These are phyloP conservation scores for Amphilophus citrinellus DNA, from an alignment of 2,113 vertebrate species.

Conservation along the genomic window DNA sequence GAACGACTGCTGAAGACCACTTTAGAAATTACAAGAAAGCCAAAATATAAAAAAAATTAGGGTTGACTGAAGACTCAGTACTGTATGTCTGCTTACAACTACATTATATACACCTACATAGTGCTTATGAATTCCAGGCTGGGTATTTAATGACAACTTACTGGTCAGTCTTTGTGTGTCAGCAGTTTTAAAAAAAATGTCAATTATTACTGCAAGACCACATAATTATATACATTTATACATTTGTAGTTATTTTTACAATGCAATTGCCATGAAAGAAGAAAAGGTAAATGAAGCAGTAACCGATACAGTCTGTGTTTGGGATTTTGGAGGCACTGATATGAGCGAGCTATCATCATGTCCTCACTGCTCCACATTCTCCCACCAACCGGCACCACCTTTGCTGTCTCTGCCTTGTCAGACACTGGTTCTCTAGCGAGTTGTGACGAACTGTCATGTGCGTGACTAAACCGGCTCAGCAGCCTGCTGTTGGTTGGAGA, in stretches of 20 bases:
- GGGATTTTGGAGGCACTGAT: neutral
- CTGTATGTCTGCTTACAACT: neutral
- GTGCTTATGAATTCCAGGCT: neutral
- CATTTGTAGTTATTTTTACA: neutral
- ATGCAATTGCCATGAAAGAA: neutral
- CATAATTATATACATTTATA: neutral
- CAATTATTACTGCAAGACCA: neutral
- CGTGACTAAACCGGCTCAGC: constrained; percentile 69
- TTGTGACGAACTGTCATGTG: constrained; percentile 71
- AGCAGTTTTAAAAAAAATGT: neutral
- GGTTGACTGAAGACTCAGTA: neutral
- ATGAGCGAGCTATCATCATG: constrained; percentile 35
- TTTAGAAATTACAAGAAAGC: too few relatives aligned
- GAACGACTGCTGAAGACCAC: too few relatives aligned
- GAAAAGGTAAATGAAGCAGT: neutral
- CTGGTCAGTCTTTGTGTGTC: neutral
- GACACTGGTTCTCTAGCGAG: constrained; percentile 52
- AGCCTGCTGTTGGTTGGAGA: constrained; percentile 47
- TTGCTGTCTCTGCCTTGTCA: constrained; percentile 58
- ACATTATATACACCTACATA: neutral
- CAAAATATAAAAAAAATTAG: too few relatives aligned
- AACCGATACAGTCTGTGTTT: neutral
- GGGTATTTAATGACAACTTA: neutral
- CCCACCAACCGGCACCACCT: constrained; percentile 44
- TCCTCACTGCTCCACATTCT: constrained; percentile 44